Conservation (phyloP, 2,888 invertebrate species). For the Eustalomyia histrio region DNA sequence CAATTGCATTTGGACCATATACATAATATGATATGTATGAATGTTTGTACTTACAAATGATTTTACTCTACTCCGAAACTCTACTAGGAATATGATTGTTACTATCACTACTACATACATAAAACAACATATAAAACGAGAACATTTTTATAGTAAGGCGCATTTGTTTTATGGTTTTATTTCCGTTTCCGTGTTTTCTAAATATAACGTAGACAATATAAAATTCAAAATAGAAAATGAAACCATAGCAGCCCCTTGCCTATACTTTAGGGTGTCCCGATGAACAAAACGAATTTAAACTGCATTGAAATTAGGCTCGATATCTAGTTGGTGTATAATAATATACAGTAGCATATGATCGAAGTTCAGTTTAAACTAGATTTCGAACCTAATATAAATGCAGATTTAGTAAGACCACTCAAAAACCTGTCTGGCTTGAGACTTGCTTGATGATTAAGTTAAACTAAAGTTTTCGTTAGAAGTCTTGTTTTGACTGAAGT, state of each 20-base stretch:
- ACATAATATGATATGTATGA: conserved; percentile 2
- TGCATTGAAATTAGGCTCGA: too few relatives aligned
- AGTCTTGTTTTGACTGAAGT: too few relatives aligned
- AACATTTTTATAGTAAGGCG: conserved; percentile 50
- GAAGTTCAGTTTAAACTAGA: too few relatives aligned
- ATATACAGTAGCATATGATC: too few relatives aligned
- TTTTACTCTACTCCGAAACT: background rate
- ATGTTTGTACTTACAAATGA: background rate
- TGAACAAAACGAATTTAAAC: too few relatives aligned
- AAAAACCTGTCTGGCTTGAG: too few relatives aligned
- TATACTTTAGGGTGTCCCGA: too few relatives aligned
- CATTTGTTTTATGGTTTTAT: conserved; percentile 64
- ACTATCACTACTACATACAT: conserved; percentile 21
- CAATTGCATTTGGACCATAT: conserved; percentile 72
- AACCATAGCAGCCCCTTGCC: conserved; percentile 7
- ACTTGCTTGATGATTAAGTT: too few relatives aligned
- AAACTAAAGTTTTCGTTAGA: too few relatives aligned
- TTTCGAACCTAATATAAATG: too few relatives aligned
- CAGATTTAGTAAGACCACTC: too few relatives aligned
- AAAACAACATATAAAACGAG: background rate
- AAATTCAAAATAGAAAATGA: conserved; percentile 20
- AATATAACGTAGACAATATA: conserved; percentile 53
- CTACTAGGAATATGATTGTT: background rate
- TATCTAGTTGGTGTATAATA: too few relatives aligned
- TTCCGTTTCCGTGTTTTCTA: conserved; percentile 63